phyloP scores from a whole-genome alignment of 2,797 vertebrate genomes.

The Brotula barbata region DNA sequence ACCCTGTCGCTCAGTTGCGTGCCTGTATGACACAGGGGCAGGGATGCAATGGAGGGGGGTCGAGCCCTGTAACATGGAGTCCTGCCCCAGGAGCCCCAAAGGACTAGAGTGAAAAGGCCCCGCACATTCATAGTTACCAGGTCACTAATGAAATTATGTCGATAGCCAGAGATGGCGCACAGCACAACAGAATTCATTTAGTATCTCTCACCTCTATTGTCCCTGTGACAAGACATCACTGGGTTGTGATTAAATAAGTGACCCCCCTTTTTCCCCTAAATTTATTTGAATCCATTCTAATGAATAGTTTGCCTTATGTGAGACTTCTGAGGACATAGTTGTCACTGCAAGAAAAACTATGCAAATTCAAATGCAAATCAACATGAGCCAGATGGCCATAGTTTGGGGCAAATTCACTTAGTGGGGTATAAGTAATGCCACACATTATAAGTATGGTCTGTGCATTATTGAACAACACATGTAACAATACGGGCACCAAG shows the following conservation, averaged over 20 bases:
- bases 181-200: slow-evolving; percentile 78
- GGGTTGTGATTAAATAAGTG: slow-evolving; percentile 70
- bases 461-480: slow-evolving; percentile 62
- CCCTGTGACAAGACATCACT: slow-evolving; percentile 61
- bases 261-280: slow-evolving; percentile 52
- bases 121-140: slow-evolving; percentile 74
- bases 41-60: slow-evolving; percentile 58
- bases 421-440: slow-evolving; percentile 71
- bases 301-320: slow-evolving; percentile 61
- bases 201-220: slow-evolving; percentile 71
- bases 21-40: slow-evolving; percentile 75
- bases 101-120: slow-evolving; percentile 75
- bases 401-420: slow-evolving; percentile 76
- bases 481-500: slow-evolving; percentile 43
- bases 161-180: slow-evolving; percentile 69
- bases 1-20: slow-evolving; percentile 67
- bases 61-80: slow-evolving; percentile 63
- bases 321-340: slow-evolving; percentile 68
- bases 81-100: slow-evolving; percentile 64
- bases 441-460: slow-evolving; percentile 66
- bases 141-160: slow-evolving; percentile 83
- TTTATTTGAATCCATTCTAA: slow-evolving; percentile 61
- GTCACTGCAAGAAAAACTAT: slow-evolving; percentile 64
- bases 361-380: slow-evolving; percentile 73
- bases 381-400: slow-evolving; percentile 77